Evolutionary conservation across 2,888 invertebrate species (phyloP).

Genomic region (Caenorhabditis panamensis): DNA sequence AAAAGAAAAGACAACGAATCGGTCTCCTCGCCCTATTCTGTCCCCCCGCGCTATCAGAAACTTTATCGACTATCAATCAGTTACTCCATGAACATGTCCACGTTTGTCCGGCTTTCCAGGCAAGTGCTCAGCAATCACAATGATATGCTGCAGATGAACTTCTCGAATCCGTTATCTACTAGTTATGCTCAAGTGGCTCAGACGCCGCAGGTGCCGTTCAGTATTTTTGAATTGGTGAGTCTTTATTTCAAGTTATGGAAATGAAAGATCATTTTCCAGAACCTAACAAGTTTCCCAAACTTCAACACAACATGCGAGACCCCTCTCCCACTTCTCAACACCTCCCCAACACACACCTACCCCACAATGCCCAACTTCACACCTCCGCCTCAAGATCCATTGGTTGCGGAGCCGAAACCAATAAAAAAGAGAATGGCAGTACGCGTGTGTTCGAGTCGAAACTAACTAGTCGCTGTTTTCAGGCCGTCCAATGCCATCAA

Average conservation of each 20-base stretch:
- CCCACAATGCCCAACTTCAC: slow-evolving; percentile 50
- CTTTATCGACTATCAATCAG: slow-evolving; percentile 1
- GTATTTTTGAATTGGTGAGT: slow-evolving; percentile 57
- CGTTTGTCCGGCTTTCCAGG: slow-evolving; percentile 42
- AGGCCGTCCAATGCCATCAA: slow-evolving; percentile 74
- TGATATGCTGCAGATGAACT: slow-evolving; percentile 57
- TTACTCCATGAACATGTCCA: background rate
- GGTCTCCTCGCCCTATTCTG: slow-evolving; percentile 17
- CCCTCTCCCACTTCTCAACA: slow-evolving; percentile 42
- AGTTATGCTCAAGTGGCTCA: slow-evolving; percentile 54
- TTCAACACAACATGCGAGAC: slow-evolving; percentile 49
- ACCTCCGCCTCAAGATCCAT: slow-evolving; percentile 75
- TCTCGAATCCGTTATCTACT: slow-evolving; percentile 35
- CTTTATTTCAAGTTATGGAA: background rate
- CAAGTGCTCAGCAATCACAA: slow-evolving; percentile 56
- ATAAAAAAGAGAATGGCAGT: slow-evolving; percentile 70
- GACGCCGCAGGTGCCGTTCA: slow-evolving; percentile 38
- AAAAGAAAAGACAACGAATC: slow-evolving; percentile 47
- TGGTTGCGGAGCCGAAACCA: slow-evolving; percentile 60
- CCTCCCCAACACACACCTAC: slow-evolving; percentile 42
- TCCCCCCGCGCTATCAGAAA: slow-evolving; percentile 2
- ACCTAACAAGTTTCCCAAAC: slow-evolving; percentile 30
- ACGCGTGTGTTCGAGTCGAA: background rate
- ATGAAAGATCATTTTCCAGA: slow-evolving; percentile 17
- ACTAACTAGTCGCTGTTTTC: slow-evolving; percentile 36